Base-by-base conservation (phyloP, 2,113 vertebrate species). In the Amphiprion ocellaris region DNA sequence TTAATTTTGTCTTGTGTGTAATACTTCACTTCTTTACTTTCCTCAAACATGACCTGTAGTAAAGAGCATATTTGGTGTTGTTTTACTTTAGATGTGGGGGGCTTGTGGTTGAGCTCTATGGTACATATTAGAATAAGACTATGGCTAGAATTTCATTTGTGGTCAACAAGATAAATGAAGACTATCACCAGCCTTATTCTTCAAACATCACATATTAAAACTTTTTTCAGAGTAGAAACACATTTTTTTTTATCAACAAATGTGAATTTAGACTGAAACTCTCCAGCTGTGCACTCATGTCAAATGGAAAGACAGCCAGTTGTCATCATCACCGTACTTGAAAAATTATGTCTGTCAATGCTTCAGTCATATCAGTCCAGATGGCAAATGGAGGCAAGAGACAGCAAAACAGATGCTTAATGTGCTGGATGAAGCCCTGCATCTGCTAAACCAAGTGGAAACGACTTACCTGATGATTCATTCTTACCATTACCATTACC, bases 401-500 rank as follows among this genome's bases (percentile, higher is more conserved):
- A 83, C 65, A 52, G 33, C 10, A 28, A 81, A 79, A 81, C 84
- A 75, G 80, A 83, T 82, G 70, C 59, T 63, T 24, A 24, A 78
- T 86, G 70, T 71, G 47, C 24, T 39, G 26, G 73, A 81, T 79
- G 68, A 84, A 75, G 69, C 49, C 79, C 79, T 68, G 72, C 19
- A 30, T 37, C 14, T 58, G 23, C 58, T 63, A 71, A 52, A 61
- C 74, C 24, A 79, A 66, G 49, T 64, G 15, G 55, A 56, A 71
- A 62, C 9, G 0, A 82, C 90, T 88, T 80, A 92, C 88, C 86
- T 87, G 80, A 69, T 77, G 70, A 10, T 49, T 79, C 53, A 75
- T 47, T 77, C 53, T 59, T 19, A 33, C 60, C 41, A 63, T 59
- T 19, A 33, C 60, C 41, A 63, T 70, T 68, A 76, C 49, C 49